Conservation (phyloP, 2,888 invertebrate genomes). For the Plagodis dolabraria region DNA sequence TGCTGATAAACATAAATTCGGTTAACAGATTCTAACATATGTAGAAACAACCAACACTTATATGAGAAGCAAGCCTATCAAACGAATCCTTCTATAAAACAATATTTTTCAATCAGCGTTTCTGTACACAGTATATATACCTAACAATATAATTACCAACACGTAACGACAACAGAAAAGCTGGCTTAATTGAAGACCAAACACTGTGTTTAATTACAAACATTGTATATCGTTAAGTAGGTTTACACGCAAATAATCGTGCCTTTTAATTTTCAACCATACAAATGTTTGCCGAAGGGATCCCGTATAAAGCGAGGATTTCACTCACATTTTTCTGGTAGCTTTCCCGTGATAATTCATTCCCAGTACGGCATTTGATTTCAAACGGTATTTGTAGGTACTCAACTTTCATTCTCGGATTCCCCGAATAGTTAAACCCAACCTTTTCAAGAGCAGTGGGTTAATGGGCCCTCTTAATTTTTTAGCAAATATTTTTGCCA, state of each 20-base stretch:
- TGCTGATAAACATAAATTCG: too few species aligned
- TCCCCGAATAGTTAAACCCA: slow-evolving; percentile 8
- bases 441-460: slow-evolving; percentile 21
- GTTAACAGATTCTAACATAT: too few species aligned
- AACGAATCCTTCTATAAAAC: too few species aligned
- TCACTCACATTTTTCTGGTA: slow-evolving; percentile 14
- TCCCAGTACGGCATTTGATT: slow-evolving; percentile 16
- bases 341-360: slow-evolving; percentile 20
- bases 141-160: too few species aligned
- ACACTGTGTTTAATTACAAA: slow-evolving; percentile 2
- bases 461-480: slow-evolving; percentile 31
- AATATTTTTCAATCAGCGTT: too few species aligned
- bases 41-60: too few species aligned
- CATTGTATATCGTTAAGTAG: not conserved
- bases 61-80: too few species aligned
- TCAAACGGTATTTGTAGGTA: slow-evolving; percentile 16
- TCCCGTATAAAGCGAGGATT: slow-evolving; percentile 23
- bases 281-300: slow-evolving; percentile 14
- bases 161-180: too few species aligned
- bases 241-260: slow-evolving; percentile 10
- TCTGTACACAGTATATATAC: too few species aligned
- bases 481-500: slow-evolving; percentile 26
- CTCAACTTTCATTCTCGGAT: slow-evolving; percentile 15
- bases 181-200: not conserved
- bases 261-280: slow-evolving; percentile 4